Percentiles rank a stretch among this genome's conserved stretches.
Conservation (phyloP, 2,797 vertebrate species). For the Salarias fasciatus region DNA sequence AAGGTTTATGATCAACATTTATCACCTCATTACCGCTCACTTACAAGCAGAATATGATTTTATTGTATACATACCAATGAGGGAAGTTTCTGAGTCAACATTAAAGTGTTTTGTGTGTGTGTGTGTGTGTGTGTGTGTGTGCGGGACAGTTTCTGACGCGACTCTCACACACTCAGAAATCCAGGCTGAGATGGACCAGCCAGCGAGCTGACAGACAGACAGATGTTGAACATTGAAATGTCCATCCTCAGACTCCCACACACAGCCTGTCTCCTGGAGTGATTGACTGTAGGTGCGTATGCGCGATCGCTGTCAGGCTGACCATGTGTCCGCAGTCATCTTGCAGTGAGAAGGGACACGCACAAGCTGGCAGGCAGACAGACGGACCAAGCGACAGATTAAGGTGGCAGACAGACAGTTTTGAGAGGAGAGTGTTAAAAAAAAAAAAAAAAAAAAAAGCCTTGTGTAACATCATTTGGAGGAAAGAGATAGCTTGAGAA, state of each 20-base stretch:
- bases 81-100: neutral
- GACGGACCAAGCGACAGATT: constrained; percentile 55
- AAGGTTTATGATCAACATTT: neutral
- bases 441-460: constrained; percentile 34
- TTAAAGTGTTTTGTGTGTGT: too few species aligned
- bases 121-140: neutral
- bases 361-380: constrained; percentile 34
- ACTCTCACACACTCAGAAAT: constrained; percentile 18
- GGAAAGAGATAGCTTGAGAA: constrained; percentile 40
- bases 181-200: constrained; percentile 34
- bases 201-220: constrained; percentile 49
- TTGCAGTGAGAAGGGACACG: constrained; percentile 46
- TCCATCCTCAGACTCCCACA: constrained; percentile 56
- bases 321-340: constrained; percentile 70
- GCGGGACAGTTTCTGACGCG: neutral
- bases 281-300: constrained; percentile 62
- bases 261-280: constrained; percentile 51
- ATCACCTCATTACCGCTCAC: neutral
- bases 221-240: constrained; percentile 65
- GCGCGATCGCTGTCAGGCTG: constrained; percentile 57
- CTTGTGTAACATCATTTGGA: constrained; percentile 50
- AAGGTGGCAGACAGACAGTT: constrained; percentile 50
- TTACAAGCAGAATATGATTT: neutral
- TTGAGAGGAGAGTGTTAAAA: neutral
- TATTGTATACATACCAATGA: constrained; percentile 8